Evolutionary conservation across 2,797 vertebrate genomes (phyloP).

Genomic region (Gastrophryne carolinensis): DNA sequence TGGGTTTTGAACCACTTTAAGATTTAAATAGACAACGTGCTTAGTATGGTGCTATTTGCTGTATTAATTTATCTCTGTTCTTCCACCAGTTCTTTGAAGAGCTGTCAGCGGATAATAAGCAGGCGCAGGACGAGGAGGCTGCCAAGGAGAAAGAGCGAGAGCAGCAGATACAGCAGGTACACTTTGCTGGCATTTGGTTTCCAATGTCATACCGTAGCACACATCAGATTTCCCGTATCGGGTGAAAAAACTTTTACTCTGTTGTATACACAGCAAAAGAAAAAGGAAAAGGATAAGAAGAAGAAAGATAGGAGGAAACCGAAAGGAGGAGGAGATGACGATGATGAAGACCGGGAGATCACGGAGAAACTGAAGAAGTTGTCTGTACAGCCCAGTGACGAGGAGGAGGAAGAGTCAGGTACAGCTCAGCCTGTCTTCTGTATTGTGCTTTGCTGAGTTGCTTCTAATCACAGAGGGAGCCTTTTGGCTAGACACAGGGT

Average conservation of each 20-base stretch:
- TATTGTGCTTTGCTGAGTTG: background rate
- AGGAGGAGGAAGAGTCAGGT: constrained; percentile 74
- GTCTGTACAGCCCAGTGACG: constrained; percentile 79
- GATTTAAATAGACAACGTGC: too few species aligned
- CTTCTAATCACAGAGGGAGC: too few species aligned
- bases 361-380: constrained; percentile 81
- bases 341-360: constrained; percentile 73
- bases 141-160: constrained; percentile 65
- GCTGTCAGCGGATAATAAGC: constrained; percentile 75
- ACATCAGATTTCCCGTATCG: too few species aligned
- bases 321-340: constrained; percentile 57
- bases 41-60: too few species aligned
- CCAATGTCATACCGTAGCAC: too few species aligned
- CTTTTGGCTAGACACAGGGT: too few species aligned
- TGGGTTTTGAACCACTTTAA: too few species aligned
- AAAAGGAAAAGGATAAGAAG: constrained; percentile 82
- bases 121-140: constrained; percentile 68
- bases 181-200: too few species aligned
- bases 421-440: background rate
- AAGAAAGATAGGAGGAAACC: constrained; percentile 71
- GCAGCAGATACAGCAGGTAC: constrained; percentile 51
- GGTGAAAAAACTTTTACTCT: too few species aligned
- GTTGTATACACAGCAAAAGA: constrained; percentile 65
- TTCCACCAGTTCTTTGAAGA: constrained; percentile 85
- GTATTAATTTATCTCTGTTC: background rate